Conservation (phyloP, 2,888 invertebrate species). For the Macroteleia sp. region DNA sequence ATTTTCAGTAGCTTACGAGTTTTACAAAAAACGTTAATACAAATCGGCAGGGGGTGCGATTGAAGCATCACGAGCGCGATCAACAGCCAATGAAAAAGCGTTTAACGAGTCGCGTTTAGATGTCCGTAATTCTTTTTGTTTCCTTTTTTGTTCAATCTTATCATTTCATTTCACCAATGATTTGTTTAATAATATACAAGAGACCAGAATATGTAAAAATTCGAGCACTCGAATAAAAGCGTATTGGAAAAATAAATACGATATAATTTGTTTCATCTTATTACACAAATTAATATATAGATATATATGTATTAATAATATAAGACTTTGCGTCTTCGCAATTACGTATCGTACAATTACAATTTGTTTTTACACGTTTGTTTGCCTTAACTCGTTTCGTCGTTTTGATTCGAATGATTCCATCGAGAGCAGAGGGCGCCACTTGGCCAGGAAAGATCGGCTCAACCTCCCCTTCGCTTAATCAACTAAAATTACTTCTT, state of each 20-base stretch:
- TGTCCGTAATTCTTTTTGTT: constrained; percentile 2
- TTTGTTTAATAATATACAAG: constrained; percentile 47
- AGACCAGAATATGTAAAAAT: constrained; percentile 58
- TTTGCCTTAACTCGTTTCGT: constrained; percentile 11
- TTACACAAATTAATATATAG: constrained; percentile 54
- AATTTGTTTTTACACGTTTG: constrained; percentile 11
- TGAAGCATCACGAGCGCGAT: constrained; percentile 24
- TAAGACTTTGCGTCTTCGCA: constrained; percentile 31
- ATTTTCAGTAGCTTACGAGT: constrained; percentile 44
- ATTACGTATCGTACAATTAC: constrained; percentile 41
- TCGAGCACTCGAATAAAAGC: constrained; percentile 62
- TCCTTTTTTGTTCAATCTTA: constrained; percentile 4
- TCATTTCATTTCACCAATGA: constrained; percentile 22
- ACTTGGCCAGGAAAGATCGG: constrained; percentile 40
- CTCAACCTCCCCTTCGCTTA: constrained; percentile 23
- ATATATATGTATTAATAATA: no score
- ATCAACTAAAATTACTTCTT: constrained; percentile 24
- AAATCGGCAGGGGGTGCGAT: constrained; percentile 40
- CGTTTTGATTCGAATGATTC: constrained; percentile 44
- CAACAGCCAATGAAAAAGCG: constrained; percentile 49
- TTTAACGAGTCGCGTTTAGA: constrained; percentile 33
- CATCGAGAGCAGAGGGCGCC: constrained; percentile 60
- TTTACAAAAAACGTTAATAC: constrained; percentile 45
- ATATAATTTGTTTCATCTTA: constrained; percentile 45
- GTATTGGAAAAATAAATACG: constrained; percentile 61